Conservation (phyloP, 2,888 invertebrate genomes). For the Napeogenes sylphis region DNA sequence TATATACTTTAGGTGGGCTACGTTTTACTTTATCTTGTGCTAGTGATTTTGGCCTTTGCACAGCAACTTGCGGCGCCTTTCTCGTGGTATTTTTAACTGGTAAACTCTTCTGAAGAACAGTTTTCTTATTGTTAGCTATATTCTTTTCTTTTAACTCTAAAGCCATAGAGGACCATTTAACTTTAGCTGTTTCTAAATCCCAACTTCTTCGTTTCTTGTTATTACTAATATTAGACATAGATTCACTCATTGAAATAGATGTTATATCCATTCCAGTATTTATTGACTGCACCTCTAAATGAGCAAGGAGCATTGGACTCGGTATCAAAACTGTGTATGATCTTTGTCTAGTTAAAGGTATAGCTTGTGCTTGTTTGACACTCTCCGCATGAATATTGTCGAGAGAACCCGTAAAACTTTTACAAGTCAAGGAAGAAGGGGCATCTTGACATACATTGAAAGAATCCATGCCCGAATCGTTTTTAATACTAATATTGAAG, state of each 20-base stretch:
- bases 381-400: conserved; percentile 62
- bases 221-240: conserved; percentile 54
- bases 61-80: conserved; percentile 34
- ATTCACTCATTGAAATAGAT: conserved; percentile 74
- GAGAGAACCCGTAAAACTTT: conserved; percentile 70
- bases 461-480: conserved; percentile 38
- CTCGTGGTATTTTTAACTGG: conserved; percentile 30
- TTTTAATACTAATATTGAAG: conserved; percentile 40
- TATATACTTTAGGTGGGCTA: conserved; percentile 36
- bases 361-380: conserved; percentile 41
- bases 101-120: conserved; percentile 17
- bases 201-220: conserved; percentile 63
- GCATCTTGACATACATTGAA: conserved; percentile 45
- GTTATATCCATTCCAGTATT: conserved; percentile 67
- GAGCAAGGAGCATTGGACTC: conserved; percentile 84
- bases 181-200: conserved; percentile 70
- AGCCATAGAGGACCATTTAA: conserved; percentile 74
- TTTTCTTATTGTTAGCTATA: conserved; percentile 21
- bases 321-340: conserved; percentile 89
- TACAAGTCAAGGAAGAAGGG: conserved; percentile 53
- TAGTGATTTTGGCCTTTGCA: conserved; percentile 41
- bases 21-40: conserved; percentile 40
- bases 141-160: conserved; percentile 53
- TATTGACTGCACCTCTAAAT: conserved; percentile 74
- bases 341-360: conserved; percentile 80